These are phyloP conservation scores for Thyatira batis DNA, from an alignment of 2,888 invertebrate species.

Conservation along the genomic window DNA sequence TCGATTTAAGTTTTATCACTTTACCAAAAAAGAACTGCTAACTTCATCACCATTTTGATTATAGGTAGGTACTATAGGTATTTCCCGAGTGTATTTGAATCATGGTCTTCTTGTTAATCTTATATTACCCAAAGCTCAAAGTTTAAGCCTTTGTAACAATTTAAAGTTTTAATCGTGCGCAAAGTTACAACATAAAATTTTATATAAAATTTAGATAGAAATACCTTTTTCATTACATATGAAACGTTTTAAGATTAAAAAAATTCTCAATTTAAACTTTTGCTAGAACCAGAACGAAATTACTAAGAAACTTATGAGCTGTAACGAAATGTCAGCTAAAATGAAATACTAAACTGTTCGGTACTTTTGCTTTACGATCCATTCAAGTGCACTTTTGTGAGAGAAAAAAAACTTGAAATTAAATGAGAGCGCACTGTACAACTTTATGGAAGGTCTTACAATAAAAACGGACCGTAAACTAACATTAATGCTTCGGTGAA, in stretches of 20 bases:
- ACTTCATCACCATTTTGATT: too few species aligned
- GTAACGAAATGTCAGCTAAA: constrained; percentile 14
- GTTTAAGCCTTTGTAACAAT: not conserved
- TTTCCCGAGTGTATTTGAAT: not conserved
- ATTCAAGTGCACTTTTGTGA: constrained; percentile 4
- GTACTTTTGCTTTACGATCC: constrained; percentile 7
- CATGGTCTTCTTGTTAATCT: not conserved
- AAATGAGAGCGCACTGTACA: constrained; percentile 11
- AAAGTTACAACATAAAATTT: not conserved
- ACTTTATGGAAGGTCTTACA: constrained; percentile 30
- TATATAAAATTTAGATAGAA: not conserved
- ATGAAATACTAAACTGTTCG: constrained; percentile 14
- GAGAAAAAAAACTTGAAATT: constrained; percentile 8
- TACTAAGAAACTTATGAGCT: not conserved
- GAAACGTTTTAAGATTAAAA: not conserved
- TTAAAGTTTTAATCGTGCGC: not conserved
- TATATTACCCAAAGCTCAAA: not conserved
- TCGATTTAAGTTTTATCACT: not conserved
- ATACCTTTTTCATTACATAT: not conserved
- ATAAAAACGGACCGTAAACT: constrained; percentile 39
- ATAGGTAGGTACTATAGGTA: too few species aligned
- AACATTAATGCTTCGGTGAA: constrained; percentile 27
- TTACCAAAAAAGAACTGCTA: too few species aligned
- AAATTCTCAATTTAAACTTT: not conserved
- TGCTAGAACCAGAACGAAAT: not conserved